Base-by-base conservation (phyloP, 2,113 vertebrate species). In the Cyprinus carpio region DNA sequence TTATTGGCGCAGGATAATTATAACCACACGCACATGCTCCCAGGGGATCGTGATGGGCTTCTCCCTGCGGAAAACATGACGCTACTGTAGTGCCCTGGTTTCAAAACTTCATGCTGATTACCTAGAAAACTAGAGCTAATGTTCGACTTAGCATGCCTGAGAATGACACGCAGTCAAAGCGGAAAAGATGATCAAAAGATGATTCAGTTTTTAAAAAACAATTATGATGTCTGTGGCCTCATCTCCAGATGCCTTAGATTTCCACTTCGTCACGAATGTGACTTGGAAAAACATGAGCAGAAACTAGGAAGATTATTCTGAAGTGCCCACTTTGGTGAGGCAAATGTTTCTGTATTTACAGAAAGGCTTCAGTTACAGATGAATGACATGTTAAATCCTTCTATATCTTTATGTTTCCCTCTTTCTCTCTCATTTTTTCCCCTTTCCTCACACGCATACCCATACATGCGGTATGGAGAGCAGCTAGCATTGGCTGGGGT, bases 1-100 rank as follows among this genome's bases (percentile, higher is more conserved):
- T 94, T 90, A 95, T 94, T 94, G 93, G 92, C 89, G 87, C 83
- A 89, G 91, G 89, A 93, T 94, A 94, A 95, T 94, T 93, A 90
- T 81, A 89, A 86, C 89, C 90, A 84, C 75, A 83, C 84, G 89
- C 88, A 89, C 86, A 88, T 85, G 72, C 81, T 78, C 87, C 1
- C 82, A 31, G 49, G 62, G 84, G 75, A 78, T 37, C 75, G 81
- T 75, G 82, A 87, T 72, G 31, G 76, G 51, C 81, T 85, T 84
- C 72, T 89, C 88, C 85, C 81, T 82, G 64, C 81, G 86, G 86
- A 90, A 88, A 89, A 75, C 76, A 81, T 88, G 84, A 90, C n/a
- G 75, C 78, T 37, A 58, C 67, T 58, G 71, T 71, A 29, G 40
- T 43, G 77, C 43, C 77, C 77, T 75, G 31, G 34, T 87, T 81